Percentiles rank a stretch among this genome's conserved stretches.
Evolutionary conservation across 2,113 vertebrate species (phyloP).

Genomic region (Chunga burmeisteri): DNA sequence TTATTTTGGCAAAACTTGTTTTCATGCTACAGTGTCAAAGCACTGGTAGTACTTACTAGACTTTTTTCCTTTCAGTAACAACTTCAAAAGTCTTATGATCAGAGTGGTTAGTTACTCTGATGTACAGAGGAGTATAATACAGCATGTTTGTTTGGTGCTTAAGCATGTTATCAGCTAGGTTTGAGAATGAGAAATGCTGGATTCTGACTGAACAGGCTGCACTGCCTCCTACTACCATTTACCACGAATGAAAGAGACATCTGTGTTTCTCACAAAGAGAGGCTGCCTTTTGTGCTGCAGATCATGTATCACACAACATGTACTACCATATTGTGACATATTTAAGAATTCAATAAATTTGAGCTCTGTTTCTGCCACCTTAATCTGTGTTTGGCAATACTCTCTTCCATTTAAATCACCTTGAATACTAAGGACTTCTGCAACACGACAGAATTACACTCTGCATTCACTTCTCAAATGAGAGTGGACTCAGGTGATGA

Average conservation of each 20-base stretch:
- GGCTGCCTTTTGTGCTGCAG: neutral
- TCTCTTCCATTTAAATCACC: neutral
- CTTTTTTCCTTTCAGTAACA: neutral
- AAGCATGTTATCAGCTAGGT: neutral
- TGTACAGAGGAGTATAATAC: neutral
- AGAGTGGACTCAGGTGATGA: neutral
- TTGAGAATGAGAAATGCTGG: neutral
- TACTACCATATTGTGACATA: neutral
- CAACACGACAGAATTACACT: neutral
- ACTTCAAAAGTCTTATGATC: neutral
- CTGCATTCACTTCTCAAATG: neutral
- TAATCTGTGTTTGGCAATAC: neutral
- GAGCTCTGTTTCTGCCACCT: neutral
- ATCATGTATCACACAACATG: neutral
- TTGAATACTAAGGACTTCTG: neutral
- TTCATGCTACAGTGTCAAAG: neutral
- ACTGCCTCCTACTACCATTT: neutral
- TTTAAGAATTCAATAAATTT: neutral
- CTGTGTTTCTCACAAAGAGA: neutral
- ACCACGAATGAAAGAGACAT: neutral
- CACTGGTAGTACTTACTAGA: neutral
- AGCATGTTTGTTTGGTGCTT: neutral
- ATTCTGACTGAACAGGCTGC: neutral
- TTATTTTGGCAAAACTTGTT: neutral
- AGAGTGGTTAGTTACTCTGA: neutral